Base-by-base conservation (phyloP, 37 sponge, comb jelly and placozoan species). In the Beroe ovata region DNA sequence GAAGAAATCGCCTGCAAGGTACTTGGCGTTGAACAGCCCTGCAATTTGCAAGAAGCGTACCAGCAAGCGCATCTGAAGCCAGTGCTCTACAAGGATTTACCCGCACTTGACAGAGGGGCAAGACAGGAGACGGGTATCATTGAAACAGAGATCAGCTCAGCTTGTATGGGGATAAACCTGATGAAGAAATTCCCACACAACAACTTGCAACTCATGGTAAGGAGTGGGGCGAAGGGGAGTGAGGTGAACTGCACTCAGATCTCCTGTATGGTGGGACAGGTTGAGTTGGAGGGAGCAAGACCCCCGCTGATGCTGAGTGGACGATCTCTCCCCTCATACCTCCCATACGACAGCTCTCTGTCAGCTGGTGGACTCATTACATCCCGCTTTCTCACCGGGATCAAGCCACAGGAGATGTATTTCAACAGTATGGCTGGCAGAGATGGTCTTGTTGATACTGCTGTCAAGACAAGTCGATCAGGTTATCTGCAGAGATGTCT, bases 381-480 rank as follows among this genome's bases (percentile, higher is more conserved):
- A 38, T 95, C 94, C 19, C 62, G 99, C 19, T 97, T 97, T 60
- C 88, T 97, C 22, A 94, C 96, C 60, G 99, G 99, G 6, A 93
- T 97, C n/a, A 91, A 92, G 84, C 96, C 99, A 0, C 99, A 93
- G 90, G 99, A 97, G 77, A 94, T 94, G 84, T 97, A 93, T 93
- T 93, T 94, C 88, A 96, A 97, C 69, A 94, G 96, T 64, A 97
- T 97, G 99, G 99, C 99, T 42, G 99, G 99, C 18, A 59, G 99
- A 60, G 99, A 97, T 94, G 99, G 99, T 64, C 91, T 97, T 4
- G 94, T 97, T 28, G 99, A 97, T 71, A 97, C 99, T 29, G 99
- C 99, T 8, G 99, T 97, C 21, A 97, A 97, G 91, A 97, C 99
- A 37, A 97, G 99, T 90, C 93, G 99, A 29, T 95, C 96, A 91